Evolutionary conservation across 2,113 vertebrate genomes (phyloP).

Genomic region (Coturnix japonica): DNA sequence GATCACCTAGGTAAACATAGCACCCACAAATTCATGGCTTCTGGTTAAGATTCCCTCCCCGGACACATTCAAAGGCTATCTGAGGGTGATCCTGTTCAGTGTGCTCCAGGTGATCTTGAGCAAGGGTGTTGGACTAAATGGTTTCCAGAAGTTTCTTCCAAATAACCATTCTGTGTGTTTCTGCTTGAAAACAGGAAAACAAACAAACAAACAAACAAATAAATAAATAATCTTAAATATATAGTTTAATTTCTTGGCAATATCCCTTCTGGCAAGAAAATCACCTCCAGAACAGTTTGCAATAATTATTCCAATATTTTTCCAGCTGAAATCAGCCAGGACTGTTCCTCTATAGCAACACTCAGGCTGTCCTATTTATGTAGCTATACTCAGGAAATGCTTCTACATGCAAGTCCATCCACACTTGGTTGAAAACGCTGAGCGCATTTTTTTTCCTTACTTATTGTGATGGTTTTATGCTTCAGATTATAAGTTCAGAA

Average conservation of each 20-base stretch:
- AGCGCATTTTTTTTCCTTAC: not conserved
- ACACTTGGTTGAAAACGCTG: not conserved
- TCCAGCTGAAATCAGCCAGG: not conserved
- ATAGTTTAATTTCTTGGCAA: not conserved
- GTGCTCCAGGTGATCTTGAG: not conserved
- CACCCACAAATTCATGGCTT: not conserved
- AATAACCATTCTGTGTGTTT: not conserved
- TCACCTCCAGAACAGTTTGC: not conserved
- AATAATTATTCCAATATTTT: not conserved
- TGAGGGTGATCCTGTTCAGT: not conserved
- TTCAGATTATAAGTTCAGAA: constrained; percentile 23
- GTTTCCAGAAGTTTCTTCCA: not conserved
- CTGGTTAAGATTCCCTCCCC: not conserved
- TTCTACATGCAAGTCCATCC: not conserved
- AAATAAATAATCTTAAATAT: not conserved
- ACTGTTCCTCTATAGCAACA: not conserved
- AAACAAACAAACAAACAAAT: not conserved
- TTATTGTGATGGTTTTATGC: not conserved
- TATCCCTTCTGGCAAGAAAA: not conserved
- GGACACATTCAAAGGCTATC: not conserved
- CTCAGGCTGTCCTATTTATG: not conserved
- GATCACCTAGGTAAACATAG: not conserved
- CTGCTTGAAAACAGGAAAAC: not conserved
- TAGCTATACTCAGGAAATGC: not conserved
- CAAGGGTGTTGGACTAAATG: not conserved